Evolutionary conservation across 2,113 vertebrate species (phyloP).

Genomic region (Corythaixoides concolor): DNA sequence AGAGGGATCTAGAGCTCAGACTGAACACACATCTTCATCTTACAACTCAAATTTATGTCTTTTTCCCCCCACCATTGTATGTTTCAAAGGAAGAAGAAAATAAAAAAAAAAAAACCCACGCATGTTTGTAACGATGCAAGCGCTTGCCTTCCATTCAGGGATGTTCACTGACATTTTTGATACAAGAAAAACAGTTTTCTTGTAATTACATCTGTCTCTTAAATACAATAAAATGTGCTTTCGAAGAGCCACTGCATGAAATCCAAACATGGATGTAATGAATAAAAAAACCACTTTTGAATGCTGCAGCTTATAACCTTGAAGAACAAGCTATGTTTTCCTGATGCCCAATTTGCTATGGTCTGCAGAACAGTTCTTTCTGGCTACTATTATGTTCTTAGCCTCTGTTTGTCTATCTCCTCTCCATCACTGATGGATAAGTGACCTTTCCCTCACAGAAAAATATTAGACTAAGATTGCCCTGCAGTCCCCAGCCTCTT

Average conservation of each 20-base stretch:
- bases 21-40: neutral
- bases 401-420: neutral
- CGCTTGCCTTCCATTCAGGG: neutral
- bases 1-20: neutral
- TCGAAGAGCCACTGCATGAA: neutral
- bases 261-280: neutral
- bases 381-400: neutral
- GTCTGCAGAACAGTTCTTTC: neutral
- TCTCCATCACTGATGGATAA: neutral
- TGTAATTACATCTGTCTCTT: neutral
- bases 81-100: neutral
- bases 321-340: neutral
- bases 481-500: neutral
- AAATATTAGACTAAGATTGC: neutral
- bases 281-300: neutral
- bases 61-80: neutral
- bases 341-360: neutral
- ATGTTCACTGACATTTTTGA: neutral
- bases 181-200: neutral
- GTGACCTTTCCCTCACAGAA: neutral
- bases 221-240: neutral
- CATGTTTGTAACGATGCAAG: accelerated
- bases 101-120: neutral
- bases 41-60: neutral
- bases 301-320: neutral